Evolutionary conservation across 2,888 invertebrate species (phyloP), one percentile per base, ranked within the genome.

Genomic region (Caenorhabditis sinica): DNA sequence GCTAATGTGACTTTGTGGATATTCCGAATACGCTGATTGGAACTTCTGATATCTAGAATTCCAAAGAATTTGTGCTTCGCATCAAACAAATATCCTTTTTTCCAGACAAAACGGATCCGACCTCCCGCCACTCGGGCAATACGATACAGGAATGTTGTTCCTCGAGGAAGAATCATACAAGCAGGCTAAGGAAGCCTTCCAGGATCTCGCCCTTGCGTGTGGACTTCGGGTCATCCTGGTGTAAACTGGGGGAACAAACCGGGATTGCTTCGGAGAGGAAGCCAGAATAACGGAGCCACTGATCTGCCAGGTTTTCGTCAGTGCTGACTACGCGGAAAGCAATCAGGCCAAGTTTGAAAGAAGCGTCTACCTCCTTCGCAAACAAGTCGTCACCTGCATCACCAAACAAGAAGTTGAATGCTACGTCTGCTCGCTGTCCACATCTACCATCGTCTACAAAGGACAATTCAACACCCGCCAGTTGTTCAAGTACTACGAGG

Each of bases 71-170:
- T 5, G 11, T 13, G 4, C 1, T 17, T 17, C 2, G 15, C 13
- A 5, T 17, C n/a, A 11, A 3, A 13, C 17, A 1, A 13, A 45
- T 15, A 15, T 45, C 17, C 15, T 45, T 13, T 30, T 15, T 83
- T 89, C 51, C 82, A 90, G 90, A 43, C 85, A 87, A 30, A 87
- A 89, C 20, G 87, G 87, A 90, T 95, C 97, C 83, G 95, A 95
- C 88, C 94, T 99, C 90, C 98, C 99, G 11, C 95, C 95, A 25
- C 95, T 95, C 91, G 98, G 97, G 6, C 95, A 95, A 89, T 99
- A 98, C 94, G 98, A 98, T 73, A 98, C 98, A 25, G 99, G 99
- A 83, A 96, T 98, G 87, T 95, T 98, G 93, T 99, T 96, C 94
- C 94, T 98, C 93, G 97, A 97, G 93, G 83, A 87, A 51, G 91